These are phyloP conservation scores for Spicauda simplicius DNA, from an alignment of 2,888 invertebrate species.

Conservation along the genomic window DNA sequence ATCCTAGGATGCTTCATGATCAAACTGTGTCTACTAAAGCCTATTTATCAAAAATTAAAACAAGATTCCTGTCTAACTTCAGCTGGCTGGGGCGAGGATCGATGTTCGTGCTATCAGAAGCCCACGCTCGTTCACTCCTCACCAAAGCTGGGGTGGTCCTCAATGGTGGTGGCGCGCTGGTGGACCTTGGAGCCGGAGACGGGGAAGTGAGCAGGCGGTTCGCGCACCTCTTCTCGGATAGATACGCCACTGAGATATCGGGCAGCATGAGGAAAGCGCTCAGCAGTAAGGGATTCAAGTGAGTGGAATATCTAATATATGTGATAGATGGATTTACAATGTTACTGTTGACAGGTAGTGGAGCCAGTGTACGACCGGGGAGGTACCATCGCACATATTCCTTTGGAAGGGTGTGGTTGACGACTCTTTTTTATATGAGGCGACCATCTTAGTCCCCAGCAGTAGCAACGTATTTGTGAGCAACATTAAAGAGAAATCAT, in stretches of 20 bases:
- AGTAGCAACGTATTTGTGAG: too few relatives aligned
- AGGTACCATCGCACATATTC: too few relatives aligned
- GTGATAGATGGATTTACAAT: too few relatives aligned
- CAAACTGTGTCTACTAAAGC: too few relatives aligned
- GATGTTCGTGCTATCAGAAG: slow-evolving; percentile 97
- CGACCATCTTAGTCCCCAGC: too few relatives aligned
- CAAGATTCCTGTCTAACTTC: slow-evolving; percentile 44
- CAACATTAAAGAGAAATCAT: too few relatives aligned
- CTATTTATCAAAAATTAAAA: not conserved
- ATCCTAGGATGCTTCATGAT: too few relatives aligned
- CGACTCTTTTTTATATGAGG: too few relatives aligned
- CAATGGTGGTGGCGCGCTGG: slow-evolving; percentile 70
- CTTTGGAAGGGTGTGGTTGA: too few relatives aligned
- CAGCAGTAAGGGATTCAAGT: slow-evolving; percentile 90
- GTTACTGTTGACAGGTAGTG: too few relatives aligned
- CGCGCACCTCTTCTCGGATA: slow-evolving; percentile 88
- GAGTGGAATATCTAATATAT: slow-evolving; percentile 57
- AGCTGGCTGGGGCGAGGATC: slow-evolving; percentile 95
- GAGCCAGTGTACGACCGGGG: too few relatives aligned
- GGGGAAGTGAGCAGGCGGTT: slow-evolving; percentile 95
- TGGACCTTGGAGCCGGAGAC: slow-evolving; percentile 98
- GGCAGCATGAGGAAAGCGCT: slow-evolving; percentile 94
- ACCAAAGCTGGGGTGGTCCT: slow-evolving; percentile 51
- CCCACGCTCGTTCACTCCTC: slow-evolving; percentile 90
- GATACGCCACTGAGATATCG: slow-evolving; percentile 97